These are phyloP conservation scores for Pyralis farinalis DNA, from an alignment of 2,888 invertebrate species.

Conservation along the genomic window DNA sequence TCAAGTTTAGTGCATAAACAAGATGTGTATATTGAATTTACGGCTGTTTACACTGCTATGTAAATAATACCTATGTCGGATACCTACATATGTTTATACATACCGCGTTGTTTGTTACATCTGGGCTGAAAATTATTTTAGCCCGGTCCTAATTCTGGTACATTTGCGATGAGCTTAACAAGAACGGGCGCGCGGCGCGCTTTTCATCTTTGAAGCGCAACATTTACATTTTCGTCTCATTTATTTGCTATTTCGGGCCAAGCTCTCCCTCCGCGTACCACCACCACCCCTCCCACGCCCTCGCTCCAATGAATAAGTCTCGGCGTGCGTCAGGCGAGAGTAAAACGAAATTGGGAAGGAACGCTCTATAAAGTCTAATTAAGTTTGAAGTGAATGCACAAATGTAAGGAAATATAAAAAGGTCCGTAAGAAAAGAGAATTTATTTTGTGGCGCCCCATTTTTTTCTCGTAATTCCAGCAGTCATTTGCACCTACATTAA, in stretches of 20 bases:
- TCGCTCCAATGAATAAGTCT: conserved; percentile 75
- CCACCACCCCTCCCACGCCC: conserved; percentile 42
- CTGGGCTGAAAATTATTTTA: conserved; percentile 74
- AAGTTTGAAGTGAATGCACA: conserved; percentile 78
- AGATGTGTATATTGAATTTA: conserved; percentile 10
- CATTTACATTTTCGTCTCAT: conserved; percentile 82
- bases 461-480: conserved; percentile 14
- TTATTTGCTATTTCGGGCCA: conserved; percentile 80
- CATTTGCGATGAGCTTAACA: conserved; percentile 79
- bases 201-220: conserved; percentile 80
- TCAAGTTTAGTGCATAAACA: conserved; percentile 7
- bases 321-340: conserved; percentile 70
- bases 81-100: conserved; percentile 25
- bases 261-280: conserved; percentile 39
- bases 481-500: conserved; percentile 3
- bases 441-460: conserved; percentile 38
- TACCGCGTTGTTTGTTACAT: conserved; percentile 48
- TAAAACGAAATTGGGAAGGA: conserved; percentile 77
- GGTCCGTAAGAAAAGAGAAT: conserved; percentile 50
- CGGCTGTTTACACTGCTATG: conserved; percentile 35
- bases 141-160: conserved; percentile 76
- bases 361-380: conserved; percentile 81
- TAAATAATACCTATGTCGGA: conserved; percentile 15
- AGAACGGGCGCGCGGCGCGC: conserved; percentile 70
- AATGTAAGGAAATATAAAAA: conserved; percentile 74